Conservation (phyloP, 1,140 invertebrate species). For the Drosophila baimaii region DNA sequence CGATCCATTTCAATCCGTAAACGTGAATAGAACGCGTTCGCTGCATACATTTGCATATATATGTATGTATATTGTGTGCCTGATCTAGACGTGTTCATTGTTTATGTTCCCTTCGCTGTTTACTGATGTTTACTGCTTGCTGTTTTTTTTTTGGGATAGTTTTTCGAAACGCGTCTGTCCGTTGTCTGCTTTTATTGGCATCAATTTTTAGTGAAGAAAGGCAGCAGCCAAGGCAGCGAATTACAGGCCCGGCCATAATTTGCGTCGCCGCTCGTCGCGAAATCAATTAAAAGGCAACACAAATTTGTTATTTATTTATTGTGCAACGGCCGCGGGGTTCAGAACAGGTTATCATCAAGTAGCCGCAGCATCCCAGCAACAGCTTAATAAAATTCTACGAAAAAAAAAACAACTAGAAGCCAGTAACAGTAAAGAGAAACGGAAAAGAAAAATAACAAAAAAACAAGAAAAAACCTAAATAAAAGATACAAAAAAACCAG, state of each 20-base stretch:
- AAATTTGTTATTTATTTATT: slow-evolving; percentile 80
- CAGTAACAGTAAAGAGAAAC: slow-evolving; percentile 28
- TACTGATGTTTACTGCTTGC: slow-evolving; percentile 15
- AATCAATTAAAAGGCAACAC: slow-evolving; percentile 80
- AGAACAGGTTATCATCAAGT: slow-evolving; percentile 80
- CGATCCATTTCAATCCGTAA: neutral
- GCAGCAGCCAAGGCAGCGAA: slow-evolving; percentile 42
- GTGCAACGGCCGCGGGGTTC: slow-evolving; percentile 66
- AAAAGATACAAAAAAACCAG: slow-evolving; percentile 15
- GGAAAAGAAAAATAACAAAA: slow-evolving; percentile 19
- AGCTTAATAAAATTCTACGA: slow-evolving; percentile 35
- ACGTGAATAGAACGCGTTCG: slow-evolving; percentile 17
- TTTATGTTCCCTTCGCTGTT: slow-evolving; percentile 36
- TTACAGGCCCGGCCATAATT: slow-evolving; percentile 69
- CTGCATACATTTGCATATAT: slow-evolving; percentile 64
- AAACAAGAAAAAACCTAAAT: neutral
- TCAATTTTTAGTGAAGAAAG: slow-evolving; percentile 70
- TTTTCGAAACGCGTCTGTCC: slow-evolving; percentile 16
- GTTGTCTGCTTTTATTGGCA: slow-evolving; percentile 66
- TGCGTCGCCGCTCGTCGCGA: slow-evolving; percentile 61
- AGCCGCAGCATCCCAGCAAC: slow-evolving; percentile 41
- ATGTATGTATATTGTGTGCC: too few relatives aligned
- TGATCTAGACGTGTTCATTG: slow-evolving; percentile 47
- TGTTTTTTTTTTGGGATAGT: slow-evolving; percentile 38
- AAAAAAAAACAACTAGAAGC: slow-evolving; percentile 25